phyloP scores from a whole-genome alignment of 2,888 invertebrate species.

The Erynnis tages region DNA sequence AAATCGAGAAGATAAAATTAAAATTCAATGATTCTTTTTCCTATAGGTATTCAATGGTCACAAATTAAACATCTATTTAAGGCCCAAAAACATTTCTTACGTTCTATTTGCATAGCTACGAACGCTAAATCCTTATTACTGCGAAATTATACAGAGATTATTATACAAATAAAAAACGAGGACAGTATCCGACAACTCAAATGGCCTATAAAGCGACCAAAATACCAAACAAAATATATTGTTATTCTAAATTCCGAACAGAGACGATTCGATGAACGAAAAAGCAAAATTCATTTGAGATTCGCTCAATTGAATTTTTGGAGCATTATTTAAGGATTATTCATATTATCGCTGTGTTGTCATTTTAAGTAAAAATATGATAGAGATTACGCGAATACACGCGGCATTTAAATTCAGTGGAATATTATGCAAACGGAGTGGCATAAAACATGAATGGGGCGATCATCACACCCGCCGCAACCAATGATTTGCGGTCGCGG shows the following conservation, averaged over 20 bases:
- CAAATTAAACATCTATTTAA: not conserved
- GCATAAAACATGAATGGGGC: slow-evolving; percentile 44
- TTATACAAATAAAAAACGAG: slow-evolving; percentile 21
- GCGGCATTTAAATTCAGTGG: slow-evolving; percentile 14
- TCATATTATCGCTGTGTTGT: not conserved
- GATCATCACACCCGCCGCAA: slow-evolving; percentile 38
- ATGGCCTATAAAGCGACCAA: slow-evolving; percentile 17
- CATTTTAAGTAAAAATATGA: not conserved
- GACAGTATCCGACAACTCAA: slow-evolving; percentile 19
- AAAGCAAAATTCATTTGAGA: not conserved
- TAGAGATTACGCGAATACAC: slow-evolving; percentile 8
- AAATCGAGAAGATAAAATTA: too few relatives aligned
- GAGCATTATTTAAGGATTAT: slow-evolving; percentile 5
- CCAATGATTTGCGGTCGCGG: slow-evolving; percentile 30
- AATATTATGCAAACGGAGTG: slow-evolving; percentile 46
- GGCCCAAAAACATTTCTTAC: slow-evolving; percentile 3
- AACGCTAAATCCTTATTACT: slow-evolving; percentile 21
- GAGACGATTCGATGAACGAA: not conserved
- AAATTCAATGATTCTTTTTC: too few relatives aligned
- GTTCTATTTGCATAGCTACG: slow-evolving; percentile 18
- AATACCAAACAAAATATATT: slow-evolving; percentile 19
- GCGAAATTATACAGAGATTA: slow-evolving; percentile 21
- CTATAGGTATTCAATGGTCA: too few relatives aligned
- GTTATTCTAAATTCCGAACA: not conserved
- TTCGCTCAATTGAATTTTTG: slow-evolving; percentile 16